Evolutionary conservation across 2,797 vertebrate species (phyloP).

Genomic region (Pseudomugil gertrudae): DNA sequence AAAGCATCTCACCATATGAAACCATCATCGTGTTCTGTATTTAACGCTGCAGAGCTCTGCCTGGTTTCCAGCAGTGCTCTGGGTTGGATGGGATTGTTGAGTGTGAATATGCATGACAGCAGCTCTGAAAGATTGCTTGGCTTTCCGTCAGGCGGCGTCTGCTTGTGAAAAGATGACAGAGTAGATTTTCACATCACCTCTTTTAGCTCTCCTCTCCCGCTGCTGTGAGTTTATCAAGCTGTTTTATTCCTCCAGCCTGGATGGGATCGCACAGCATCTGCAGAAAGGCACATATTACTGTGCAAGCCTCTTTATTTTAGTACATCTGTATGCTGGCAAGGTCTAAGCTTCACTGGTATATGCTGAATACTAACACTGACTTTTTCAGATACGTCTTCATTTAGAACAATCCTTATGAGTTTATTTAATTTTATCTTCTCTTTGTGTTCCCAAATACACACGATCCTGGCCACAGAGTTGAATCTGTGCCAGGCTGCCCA

Average conservation of each 20-base stretch:
- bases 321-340: slow-evolving; percentile 17
- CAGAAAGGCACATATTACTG: background rate
- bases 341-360: slow-evolving; percentile 29
- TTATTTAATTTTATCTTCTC: background rate
- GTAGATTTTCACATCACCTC: slow-evolving; percentile 28
- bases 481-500: background rate
- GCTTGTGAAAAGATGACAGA: slow-evolving; percentile 24
- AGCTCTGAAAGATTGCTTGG: slow-evolving; percentile 24
- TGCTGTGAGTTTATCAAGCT: slow-evolving; percentile 38
- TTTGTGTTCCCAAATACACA: background rate
- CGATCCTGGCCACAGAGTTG: background rate
- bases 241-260: slow-evolving; percentile 20
- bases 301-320: slow-evolving; percentile 8
- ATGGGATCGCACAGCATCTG: slow-evolving; percentile 22
- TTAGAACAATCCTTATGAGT: too few species aligned
- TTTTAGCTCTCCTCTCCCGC: slow-evolving; percentile 14
- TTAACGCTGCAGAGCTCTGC: slow-evolving; percentile 11
- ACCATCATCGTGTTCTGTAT: background rate
- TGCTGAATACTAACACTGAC: slow-evolving; percentile 13
- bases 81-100: slow-evolving; percentile 26
- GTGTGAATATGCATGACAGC: slow-evolving; percentile 22
- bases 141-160: slow-evolving; percentile 20
- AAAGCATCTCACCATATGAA: slow-evolving; percentile 1
- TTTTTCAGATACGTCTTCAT: too few species aligned
- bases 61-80: slow-evolving; percentile 12